Percentiles rank a stretch among this genome's conserved stretches.
phyloP scores from a whole-genome alignment of 64 coral and sea anemone genomes.

The Stichodactyla helianthus region DNA sequence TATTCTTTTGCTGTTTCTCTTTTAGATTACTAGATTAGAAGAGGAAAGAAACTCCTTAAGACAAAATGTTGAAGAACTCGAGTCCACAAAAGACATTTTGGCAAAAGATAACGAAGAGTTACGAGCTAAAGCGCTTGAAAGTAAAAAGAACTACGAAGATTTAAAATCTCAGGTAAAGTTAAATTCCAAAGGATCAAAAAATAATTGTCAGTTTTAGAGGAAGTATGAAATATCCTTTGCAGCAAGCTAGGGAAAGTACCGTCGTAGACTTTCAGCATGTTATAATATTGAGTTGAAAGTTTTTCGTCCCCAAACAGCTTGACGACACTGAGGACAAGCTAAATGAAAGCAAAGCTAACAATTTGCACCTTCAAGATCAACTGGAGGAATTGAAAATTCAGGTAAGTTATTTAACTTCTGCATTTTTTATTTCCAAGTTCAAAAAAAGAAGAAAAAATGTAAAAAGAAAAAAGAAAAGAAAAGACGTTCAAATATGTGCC shows the following conservation, averaged over 20 bases:
- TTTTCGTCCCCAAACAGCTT: constrained; percentile 20
- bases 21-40: constrained; percentile 52
- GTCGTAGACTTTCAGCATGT: too few relatives aligned
- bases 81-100: constrained; percentile 34
- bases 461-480: too few relatives aligned
- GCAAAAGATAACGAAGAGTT: constrained; percentile 71
- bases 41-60: constrained; percentile 56
- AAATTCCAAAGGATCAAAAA: not conserved
- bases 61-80: constrained; percentile 56
- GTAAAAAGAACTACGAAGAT: constrained; percentile 64
- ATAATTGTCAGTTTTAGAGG: not conserved
- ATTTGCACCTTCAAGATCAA: constrained; percentile 55
- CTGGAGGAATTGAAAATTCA: constrained; percentile 87
- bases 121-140: constrained; percentile 42
- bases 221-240: not conserved
- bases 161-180: constrained; percentile 56
- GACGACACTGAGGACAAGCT: constrained; percentile 77
- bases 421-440: not conserved
- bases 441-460: too few relatives aligned
- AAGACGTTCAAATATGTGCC: too few relatives aligned
- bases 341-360: constrained; percentile 68
- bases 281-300: too few relatives aligned
- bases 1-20: not conserved
- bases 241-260: not conserved
- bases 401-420: constrained; percentile 28